Percentiles rank a stretch among this genome's conserved stretches.
Evolutionary conservation across 1,140 invertebrate genomes (phyloP).

Genomic region (Lysiphlebus fabarum): DNA sequence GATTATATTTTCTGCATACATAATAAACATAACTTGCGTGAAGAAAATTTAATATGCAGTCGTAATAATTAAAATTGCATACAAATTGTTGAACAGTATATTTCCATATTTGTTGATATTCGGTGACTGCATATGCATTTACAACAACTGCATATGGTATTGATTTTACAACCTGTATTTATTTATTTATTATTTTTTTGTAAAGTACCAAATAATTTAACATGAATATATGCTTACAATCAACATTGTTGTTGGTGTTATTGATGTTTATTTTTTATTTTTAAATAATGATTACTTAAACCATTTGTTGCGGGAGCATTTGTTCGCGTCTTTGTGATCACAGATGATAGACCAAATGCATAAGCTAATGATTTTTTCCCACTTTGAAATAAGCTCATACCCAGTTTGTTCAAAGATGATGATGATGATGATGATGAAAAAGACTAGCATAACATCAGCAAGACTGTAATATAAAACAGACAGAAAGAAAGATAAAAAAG

Average conservation of each 20-base stretch:
- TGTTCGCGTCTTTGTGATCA: conserved; percentile 21
- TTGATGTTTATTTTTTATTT: no score
- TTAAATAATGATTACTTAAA: conserved; percentile 25
- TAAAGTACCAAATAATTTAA: neutral
- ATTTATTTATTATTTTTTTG: conserved; percentile 13
- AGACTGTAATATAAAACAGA: neutral
- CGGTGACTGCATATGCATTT: no score
- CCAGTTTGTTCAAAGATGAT: conserved; percentile 2
- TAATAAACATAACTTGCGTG: no score
- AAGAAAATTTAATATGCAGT: no score
- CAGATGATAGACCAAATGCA: conserved; percentile 23
- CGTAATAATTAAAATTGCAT: neutral
- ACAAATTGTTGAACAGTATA: neutral
- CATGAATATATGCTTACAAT: neutral
- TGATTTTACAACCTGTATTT: conserved; percentile 28
- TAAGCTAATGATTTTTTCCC: conserved; percentile 15
- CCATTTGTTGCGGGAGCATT: conserved; percentile 24
- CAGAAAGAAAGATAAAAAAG: neutral
- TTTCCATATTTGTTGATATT: conserved; percentile 8
- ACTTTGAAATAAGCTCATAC: neutral
- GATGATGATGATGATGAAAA: neutral
- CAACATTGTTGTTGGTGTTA: neutral
- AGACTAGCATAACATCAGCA: neutral
- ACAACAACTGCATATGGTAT: conserved; percentile 27
- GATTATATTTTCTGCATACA: no score